These are phyloP conservation scores for Larimichthys crocea DNA, from an alignment of 2,113 vertebrate genomes.

Conservation along the genomic window DNA sequence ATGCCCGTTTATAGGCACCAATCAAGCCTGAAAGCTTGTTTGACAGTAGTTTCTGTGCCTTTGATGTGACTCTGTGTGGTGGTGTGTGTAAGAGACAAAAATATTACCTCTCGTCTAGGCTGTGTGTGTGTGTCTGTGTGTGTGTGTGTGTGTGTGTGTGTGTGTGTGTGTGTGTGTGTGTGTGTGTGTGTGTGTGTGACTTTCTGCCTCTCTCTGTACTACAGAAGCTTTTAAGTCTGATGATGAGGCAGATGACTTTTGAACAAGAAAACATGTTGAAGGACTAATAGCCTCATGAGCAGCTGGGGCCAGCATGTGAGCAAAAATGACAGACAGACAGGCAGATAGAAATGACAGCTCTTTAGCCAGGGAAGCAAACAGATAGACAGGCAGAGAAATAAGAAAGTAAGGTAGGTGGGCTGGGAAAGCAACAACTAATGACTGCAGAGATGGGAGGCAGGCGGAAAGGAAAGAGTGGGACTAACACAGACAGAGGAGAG, in stretches of 20 bases:
- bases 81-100: conserved; percentile 12
- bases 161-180: background rate
- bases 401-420: conserved; percentile 10
- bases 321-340: background rate
- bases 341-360: conserved; percentile 21
- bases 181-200: background rate
- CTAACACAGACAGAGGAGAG: conserved; percentile 24
- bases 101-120: no score
- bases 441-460: conserved; percentile 25
- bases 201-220: background rate
- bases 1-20: conserved; percentile 10
- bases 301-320: conserved; percentile 17
- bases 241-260: conserved; percentile 30
- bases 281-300: conserved; percentile 40
- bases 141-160: background rate
- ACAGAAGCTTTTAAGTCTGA: conserved; percentile 36
- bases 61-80: conserved; percentile 22
- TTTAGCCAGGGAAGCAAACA: conserved; percentile 1
- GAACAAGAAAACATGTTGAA: conserved; percentile 32
- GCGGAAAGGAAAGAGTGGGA: conserved; percentile 3
- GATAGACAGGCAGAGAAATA: conserved; percentile 1
- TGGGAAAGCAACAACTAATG: conserved; percentile 29
- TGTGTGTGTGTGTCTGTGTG: background rate
- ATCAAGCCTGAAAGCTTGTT: conserved; percentile 12
- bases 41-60: conserved; percentile 12